Percentiles rank a stretch among this genome's conserved stretches.
phyloP scores from a whole-genome alignment of 92 coral and sea anemone genomes.

The Anthopleura xanthogrammica region DNA sequence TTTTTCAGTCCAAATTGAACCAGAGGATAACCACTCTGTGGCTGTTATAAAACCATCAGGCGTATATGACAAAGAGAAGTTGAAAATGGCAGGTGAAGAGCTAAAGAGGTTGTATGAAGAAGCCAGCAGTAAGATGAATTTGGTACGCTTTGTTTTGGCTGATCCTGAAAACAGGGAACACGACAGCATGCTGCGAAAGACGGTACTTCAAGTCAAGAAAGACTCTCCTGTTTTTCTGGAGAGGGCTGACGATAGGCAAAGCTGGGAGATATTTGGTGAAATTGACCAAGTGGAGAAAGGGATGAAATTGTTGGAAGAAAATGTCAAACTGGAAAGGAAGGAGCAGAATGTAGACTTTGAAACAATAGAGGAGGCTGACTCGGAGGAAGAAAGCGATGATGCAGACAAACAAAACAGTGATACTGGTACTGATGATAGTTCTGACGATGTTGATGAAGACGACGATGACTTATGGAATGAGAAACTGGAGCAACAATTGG shows the following conservation, averaged over 20 bases:
- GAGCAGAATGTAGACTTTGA: neutral
- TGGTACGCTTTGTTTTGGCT: conserved; percentile 3
- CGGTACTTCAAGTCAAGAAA: conserved; percentile 3
- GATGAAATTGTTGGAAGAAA: conserved; percentile 12
- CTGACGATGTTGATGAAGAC: neutral
- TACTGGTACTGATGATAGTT: neutral
- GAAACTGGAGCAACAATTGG: conserved; percentile 12
- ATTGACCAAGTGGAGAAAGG: conserved; percentile 12
- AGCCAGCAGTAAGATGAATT: conserved; percentile 27
- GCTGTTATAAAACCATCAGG: conserved; percentile 1
- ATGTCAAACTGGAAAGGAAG: conserved; percentile 34
- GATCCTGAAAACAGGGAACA: neutral
- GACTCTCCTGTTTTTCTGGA: conserved; percentile 15
- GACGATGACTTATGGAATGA: conserved; percentile 13
- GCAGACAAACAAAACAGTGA: neutral
- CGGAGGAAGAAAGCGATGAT: conserved; percentile 1
- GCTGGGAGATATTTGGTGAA: conserved; percentile 48
- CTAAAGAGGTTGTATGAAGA: conserved; percentile 10
- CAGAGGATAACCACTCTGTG: neutral
- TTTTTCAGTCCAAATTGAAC: conserved; percentile 9
- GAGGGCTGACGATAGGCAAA: conserved; percentile 20
- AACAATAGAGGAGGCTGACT: neutral
- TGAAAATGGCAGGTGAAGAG: neutral
- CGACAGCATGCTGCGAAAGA: neutral
- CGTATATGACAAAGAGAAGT: neutral